These are phyloP conservation scores for Sphenopsis melanotis DNA, from an alignment of 2,797 vertebrate species.

Conservation along the genomic window DNA sequence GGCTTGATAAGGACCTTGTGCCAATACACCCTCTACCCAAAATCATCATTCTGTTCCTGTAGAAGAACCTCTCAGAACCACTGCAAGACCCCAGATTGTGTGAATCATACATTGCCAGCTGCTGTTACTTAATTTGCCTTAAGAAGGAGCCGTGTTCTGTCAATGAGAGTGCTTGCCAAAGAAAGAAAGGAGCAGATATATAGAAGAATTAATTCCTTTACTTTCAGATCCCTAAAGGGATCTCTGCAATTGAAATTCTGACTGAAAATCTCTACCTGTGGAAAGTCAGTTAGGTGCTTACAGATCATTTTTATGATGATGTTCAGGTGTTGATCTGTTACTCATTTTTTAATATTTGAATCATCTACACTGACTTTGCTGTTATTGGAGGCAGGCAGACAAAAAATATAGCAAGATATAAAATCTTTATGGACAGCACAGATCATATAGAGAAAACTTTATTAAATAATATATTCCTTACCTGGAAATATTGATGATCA, in stretches of 20 bases:
- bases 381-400: not conserved
- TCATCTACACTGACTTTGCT: not conserved
- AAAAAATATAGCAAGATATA: not conserved
- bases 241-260: not conserved
- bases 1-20: not conserved
- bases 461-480: not conserved
- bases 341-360: not conserved
- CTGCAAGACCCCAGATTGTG: not conserved
- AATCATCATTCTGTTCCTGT: not conserved
- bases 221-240: not conserved
- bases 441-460: not conserved
- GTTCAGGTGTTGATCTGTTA: not conserved
- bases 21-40: not conserved
- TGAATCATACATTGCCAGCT: not conserved
- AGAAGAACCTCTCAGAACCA: not conserved
- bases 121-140: conserved; percentile 1
- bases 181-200: not conserved
- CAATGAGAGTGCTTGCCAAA: not conserved
- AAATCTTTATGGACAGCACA: not conserved
- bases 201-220: not conserved
- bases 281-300: not conserved
- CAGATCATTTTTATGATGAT: not conserved
- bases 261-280: not conserved
- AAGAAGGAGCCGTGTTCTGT: conserved; percentile 2
- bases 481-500: not conserved